A percentile compares a stretch with the other conserved stretches of the same genome.
Conservation (phyloP, 2,113 vertebrate species). For the Pterocles burchelli region DNA sequence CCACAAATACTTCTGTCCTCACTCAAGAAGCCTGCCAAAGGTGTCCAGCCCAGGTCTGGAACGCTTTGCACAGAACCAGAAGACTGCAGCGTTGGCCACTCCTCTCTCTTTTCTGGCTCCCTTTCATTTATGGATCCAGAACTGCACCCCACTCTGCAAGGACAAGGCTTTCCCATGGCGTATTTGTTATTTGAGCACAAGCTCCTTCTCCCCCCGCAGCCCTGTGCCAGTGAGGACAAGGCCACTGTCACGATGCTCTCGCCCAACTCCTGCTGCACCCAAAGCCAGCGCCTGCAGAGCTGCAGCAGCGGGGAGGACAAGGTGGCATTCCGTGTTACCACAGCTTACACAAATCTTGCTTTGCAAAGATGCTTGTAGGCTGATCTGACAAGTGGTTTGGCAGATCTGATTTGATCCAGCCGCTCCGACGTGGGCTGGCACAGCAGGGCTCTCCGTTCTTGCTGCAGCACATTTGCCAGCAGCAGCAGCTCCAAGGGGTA, state of each 20-base stretch:
- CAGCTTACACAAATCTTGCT: neutral
- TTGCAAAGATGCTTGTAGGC: neutral
- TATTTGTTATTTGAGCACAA: neutral
- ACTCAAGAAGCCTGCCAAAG: neutral
- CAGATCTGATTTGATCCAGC: neutral
- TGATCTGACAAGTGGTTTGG: neutral
- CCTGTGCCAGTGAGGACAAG: neutral
- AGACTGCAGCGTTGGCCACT: neutral
- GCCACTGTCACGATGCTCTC: neutral
- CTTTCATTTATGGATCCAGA: neutral
- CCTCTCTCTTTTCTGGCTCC: neutral
- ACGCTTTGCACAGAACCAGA: neutral
- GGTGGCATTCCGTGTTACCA: rapidly evolving
- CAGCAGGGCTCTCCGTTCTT: neutral
- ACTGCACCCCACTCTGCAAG: neutral
- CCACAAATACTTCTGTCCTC: neutral
- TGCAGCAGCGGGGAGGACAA: neutral
- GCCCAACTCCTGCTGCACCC: neutral
- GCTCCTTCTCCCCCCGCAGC: neutral
- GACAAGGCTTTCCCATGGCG: neutral
- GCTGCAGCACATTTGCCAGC: neutral
- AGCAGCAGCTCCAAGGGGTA: neutral
- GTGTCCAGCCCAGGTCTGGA: neutral
- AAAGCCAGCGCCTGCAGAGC: neutral
- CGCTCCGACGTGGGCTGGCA: neutral